phyloP scores from a whole-genome alignment of 2,113 vertebrate genomes.

The Nanger granti region DNA sequence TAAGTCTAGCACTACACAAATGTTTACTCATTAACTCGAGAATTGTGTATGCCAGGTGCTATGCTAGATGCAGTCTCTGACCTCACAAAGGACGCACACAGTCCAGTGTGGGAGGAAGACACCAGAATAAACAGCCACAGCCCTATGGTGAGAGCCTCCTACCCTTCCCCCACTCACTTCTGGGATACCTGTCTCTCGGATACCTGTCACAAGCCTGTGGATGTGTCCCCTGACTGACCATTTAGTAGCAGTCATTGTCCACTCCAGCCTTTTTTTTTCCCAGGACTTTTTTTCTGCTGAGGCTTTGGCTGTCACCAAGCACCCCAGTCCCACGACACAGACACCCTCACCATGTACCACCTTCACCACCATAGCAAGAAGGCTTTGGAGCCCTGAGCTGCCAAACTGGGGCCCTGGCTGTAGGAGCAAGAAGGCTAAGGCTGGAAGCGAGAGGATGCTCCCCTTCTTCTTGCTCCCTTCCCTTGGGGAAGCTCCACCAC shows the following conservation, averaged over 20 bases:
- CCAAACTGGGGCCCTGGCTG: background rate
- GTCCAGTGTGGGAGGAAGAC: background rate
- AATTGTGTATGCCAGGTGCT: background rate
- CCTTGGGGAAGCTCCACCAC: background rate
- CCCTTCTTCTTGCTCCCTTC: background rate
- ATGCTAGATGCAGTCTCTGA: background rate
- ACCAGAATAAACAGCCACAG: background rate
- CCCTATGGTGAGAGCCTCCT: background rate
- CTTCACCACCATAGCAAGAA: background rate
- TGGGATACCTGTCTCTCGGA: background rate
- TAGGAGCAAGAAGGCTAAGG: background rate
- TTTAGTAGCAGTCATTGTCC: background rate
- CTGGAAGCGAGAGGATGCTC: background rate
- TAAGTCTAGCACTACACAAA: background rate
- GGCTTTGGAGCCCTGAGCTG: background rate
- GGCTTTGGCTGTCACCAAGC: background rate
- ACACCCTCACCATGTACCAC: background rate
- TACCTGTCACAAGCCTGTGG: background rate
- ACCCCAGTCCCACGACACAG: accelerated
- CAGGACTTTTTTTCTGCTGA: too few species aligned
- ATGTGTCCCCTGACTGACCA: background rate
- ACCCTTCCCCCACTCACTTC: background rate
- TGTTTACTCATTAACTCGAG: background rate
- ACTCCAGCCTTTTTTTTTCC: background rate
- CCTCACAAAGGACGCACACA: background rate